These are phyloP conservation scores for Meganola albula DNA, from an alignment of 2,888 invertebrate genomes.

Conservation along the genomic window DNA sequence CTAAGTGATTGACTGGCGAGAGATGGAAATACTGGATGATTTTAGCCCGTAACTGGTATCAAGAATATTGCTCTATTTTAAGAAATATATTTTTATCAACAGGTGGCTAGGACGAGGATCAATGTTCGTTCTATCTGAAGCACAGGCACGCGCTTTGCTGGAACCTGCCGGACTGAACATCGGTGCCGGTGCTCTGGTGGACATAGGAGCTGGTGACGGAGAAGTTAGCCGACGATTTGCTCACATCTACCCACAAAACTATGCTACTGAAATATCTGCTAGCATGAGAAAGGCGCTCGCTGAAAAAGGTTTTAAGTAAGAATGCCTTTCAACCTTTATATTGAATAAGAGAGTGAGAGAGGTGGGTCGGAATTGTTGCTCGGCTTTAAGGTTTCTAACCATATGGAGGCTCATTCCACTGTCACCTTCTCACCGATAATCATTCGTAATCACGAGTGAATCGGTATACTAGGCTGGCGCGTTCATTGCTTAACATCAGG, in stretches of 20 bases:
- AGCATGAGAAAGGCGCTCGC: slow-evolving; percentile 91
- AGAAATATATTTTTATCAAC: slow-evolving; percentile 20
- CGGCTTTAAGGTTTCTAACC: too few species aligned
- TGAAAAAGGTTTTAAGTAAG: slow-evolving; percentile 87
- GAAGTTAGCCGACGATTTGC: slow-evolving; percentile 91
- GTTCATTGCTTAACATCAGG: too few species aligned
- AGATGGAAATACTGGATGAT: too few species aligned
- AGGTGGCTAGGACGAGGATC: slow-evolving; percentile 93
- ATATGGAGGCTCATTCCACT: too few species aligned
- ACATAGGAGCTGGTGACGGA: slow-evolving; percentile 98
- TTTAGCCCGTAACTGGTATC: too few species aligned
- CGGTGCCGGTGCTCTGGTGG: slow-evolving; percentile 77
- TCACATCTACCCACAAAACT: slow-evolving; percentile 83
- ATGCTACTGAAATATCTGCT: slow-evolving; percentile 94
- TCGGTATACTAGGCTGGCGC: too few species aligned
- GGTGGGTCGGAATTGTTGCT: too few species aligned
- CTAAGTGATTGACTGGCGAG: too few species aligned
- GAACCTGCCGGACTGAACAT: slow-evolving; percentile 18
- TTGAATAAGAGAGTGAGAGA: too few species aligned
- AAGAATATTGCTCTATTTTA: background rate
- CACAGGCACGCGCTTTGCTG: slow-evolving; percentile 85
- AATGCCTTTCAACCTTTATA: too few species aligned
- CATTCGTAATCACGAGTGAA: too few species aligned
- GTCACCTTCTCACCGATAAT: too few species aligned
- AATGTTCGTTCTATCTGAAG: slow-evolving; percentile 95